Conservation (phyloP, 2,797 vertebrate species). For the Eulemur coronatus region DNA sequence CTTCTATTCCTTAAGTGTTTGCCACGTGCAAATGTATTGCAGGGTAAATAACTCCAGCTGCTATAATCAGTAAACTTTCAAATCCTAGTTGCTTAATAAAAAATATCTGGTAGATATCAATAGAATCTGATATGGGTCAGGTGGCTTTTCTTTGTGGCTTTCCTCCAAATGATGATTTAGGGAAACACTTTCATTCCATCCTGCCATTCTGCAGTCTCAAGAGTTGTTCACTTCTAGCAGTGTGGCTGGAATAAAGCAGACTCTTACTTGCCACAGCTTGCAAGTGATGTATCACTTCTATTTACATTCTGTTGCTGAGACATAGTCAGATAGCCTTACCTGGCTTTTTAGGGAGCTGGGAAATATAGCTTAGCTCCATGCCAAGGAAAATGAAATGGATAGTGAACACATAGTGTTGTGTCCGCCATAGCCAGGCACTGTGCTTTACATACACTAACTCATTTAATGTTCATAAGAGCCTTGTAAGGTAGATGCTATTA, state of each 20-base stretch:
- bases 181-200: neutral
- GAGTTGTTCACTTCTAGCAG: neutral
- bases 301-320: neutral
- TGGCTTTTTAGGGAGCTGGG: neutral
- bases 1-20: constrained; percentile 13
- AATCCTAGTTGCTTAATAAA: neutral
- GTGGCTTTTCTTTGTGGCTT: neutral
- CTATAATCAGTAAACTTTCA: neutral
- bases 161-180: neutral
- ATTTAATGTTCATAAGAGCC: neutral
- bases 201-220: neutral
- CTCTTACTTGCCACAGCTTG: neutral
- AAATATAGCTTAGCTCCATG: neutral
- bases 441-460: neutral
- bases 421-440: neutral
- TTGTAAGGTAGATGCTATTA: neutral
- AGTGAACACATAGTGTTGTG: neutral
- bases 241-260: neutral
- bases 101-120: neutral
- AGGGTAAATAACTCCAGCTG: neutral
- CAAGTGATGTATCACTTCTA: neutral
- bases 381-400: neutral
- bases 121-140: neutral
- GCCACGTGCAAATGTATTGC: neutral
- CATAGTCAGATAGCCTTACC: neutral